Base-by-base conservation (phyloP, 2,113 vertebrate species). In the Rhipidura dahli region DNA sequence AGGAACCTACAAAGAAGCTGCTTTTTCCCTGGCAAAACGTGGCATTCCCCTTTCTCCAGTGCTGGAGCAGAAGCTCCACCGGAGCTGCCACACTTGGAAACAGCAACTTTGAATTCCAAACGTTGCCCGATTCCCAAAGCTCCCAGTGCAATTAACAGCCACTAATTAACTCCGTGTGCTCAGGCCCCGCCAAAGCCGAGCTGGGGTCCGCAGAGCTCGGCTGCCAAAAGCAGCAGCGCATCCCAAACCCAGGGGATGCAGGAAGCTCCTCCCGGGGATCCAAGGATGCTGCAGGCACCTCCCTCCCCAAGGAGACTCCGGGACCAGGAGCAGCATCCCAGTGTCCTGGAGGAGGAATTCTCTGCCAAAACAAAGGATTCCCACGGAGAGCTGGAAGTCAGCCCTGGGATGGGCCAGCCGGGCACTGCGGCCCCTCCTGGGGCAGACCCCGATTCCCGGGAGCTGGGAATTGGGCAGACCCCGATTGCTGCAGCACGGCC, bases 1-100 rank as follows among this genome's bases (percentile, higher is more conserved):
- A 31, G 51, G 9, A 66, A 64, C 20, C 33, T 2, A 4, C 20
- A 5, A 2, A 11, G 27, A 0, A 3, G 28, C 37, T 56, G 72
- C 42, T 50, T 9, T 14, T 10, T 30, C 24, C 44, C 8, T 1
- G 57, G 63, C 1, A 7, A 6, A 40, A 10, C 1, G 0, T 0
- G 13, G 37, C 51, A 6, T 3, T 50, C 45, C 68, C 44, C 28
- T 15, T 4, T 8, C n/a, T 4, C 35, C 59, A 6, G 17, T 0
- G 35, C 60, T 7, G 13, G 13, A n/a, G 44, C 69, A 13, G 37
- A 68, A 77, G 3, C 3, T 57, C 4, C 91, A 37, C 35, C 86
- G 14, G 65, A 19, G 53, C 27, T 65, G 44, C 70, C 57, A 5
- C 2, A 0, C 16, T 35, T 40, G 61, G 70, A 15, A 92, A 39